Base-by-base conservation (phyloP, 1,140 invertebrate species). In the Planococcus citri region DNA sequence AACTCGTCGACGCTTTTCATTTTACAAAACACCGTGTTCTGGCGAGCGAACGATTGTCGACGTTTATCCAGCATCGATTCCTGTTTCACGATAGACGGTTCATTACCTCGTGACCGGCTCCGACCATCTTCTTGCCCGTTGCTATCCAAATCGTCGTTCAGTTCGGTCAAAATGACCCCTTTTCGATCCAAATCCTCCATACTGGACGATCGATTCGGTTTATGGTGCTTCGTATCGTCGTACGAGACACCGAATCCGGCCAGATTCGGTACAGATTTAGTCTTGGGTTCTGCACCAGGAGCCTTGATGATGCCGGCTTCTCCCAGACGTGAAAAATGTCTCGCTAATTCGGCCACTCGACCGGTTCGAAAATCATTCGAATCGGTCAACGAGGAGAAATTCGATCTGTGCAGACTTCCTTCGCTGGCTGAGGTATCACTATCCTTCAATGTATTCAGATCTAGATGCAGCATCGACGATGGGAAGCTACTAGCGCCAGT, bases 281-380 rank as follows among this genome's bases (percentile, higher is more conserved):
- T 58, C 27, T 71, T 60, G 0, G 71, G 60, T 8, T 57, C 21
- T 22, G 57, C 58, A 2, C 33, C 51, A 14, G 10, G 38, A 1
- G 70, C 27, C 0, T 20, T 76, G 17, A 81, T 80, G 6, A 80
- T 68, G 14, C 79, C 79, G 0, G 77, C 76, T 38, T 81, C 78
- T 0, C 79, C 80, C 0, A 83, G 76, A 61, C 78, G 75, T 0
- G 81, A 82, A 73, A 86, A 87, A 73, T 83, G 83, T 73, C 82
- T 82, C 1, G 84, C 82, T 60, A 86, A 74, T 14, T 83, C 83
- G 61, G 83, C 84, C 0, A 87, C 85, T 77, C 83, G 72, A 72
- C 84, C 75, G 76, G 82, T 82, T 0, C 83, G 70, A 9, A 68
- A 64, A 25, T 24, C 60, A 9, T 25, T 25, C 21, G 21, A 24